phyloP scores from a whole-genome alignment of 2,113 vertebrate species.

The Oplegnathus fasciatus region DNA sequence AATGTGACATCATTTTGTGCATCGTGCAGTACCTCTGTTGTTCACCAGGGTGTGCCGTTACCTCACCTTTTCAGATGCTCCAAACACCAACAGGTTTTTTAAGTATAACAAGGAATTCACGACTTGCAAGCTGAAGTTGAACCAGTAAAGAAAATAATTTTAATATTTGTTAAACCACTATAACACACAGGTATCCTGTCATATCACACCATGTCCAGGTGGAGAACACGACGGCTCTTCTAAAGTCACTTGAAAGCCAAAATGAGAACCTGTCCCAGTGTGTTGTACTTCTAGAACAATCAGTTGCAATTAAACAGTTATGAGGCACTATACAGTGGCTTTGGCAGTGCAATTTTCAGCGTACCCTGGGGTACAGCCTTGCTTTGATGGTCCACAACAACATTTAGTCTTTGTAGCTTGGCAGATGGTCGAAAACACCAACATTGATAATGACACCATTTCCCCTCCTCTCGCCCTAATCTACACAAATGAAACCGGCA shows the following conservation, averaged over 20 bases:
- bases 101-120: slow-evolving; percentile 48
- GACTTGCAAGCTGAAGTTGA: slow-evolving; percentile 25
- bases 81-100: no score
- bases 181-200: slow-evolving; percentile 60
- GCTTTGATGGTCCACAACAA: slow-evolving; percentile 67
- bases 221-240: slow-evolving; percentile 31
- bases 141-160: slow-evolving; percentile 76
- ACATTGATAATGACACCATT: slow-evolving; percentile 20
- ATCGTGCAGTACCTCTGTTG: not conserved
- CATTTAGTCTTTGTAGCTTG: slow-evolving; percentile 49
- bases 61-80: not conserved
- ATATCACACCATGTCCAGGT: slow-evolving; percentile 24
- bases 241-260: slow-evolving; percentile 53
- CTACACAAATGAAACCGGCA: slow-evolving; percentile 62
- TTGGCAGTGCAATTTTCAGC: slow-evolving; percentile 75
- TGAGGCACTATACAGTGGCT: slow-evolving; percentile 81
- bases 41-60: slow-evolving; percentile 25
- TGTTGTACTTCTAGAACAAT: slow-evolving; percentile 62
- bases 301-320: slow-evolving; percentile 57
- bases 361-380: slow-evolving; percentile 64
- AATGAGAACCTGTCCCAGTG: slow-evolving; percentile 33
- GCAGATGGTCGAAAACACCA: slow-evolving; percentile 49
- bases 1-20: not conserved
- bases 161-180: slow-evolving; percentile 72
- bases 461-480: not conserved